A percentile compares a stretch with the other conserved stretches of the same genome.
Conservation (phyloP, 2,113 vertebrate genomes). For the Charadrius vociferus region DNA sequence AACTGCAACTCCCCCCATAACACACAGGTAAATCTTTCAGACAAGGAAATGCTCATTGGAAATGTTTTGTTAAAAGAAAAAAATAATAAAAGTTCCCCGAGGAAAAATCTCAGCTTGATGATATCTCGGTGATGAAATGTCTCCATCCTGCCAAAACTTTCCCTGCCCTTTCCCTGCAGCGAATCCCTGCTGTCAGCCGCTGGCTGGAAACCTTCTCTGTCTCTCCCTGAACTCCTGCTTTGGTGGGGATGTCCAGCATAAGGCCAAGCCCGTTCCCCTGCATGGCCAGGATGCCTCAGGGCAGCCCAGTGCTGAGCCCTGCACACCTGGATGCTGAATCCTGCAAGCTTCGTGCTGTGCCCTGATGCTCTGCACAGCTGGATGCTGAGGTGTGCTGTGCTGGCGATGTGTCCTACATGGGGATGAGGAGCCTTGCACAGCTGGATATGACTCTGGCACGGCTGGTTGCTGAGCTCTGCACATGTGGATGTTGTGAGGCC, state of each 20-base stretch:
- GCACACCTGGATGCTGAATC: not conserved
- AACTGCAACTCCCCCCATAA: not conserved
- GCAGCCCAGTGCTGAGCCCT: not conserved
- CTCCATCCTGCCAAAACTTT: not conserved
- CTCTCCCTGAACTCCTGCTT: not conserved
- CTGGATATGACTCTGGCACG: not conserved
- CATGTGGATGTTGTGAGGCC: not conserved
- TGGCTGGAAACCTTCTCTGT: not conserved
- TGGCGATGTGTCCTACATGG: no score
- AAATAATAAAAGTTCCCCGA: not conserved
- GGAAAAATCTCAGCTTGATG: not conserved
- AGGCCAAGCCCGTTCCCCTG: fast-evolving
- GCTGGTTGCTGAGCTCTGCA: not conserved
- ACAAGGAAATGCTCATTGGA: not conserved
- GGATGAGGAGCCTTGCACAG: not conserved
- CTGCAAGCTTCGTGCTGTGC: not conserved
- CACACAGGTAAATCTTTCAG: not conserved
- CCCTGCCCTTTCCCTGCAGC: not conserved
- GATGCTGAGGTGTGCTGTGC: no score
- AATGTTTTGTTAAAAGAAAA: not conserved
- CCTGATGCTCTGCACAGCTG: not conserved
- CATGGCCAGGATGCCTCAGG: fast-evolving
- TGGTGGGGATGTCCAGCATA: fast-evolving
- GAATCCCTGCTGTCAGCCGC: not conserved
- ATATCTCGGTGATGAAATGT: not conserved